Percentiles rank a stretch among this genome's conserved stretches.
These are phyloP conservation scores for Pandemis corylana DNA, from an alignment of 2,888 invertebrate species.

Conservation along the genomic window DNA sequence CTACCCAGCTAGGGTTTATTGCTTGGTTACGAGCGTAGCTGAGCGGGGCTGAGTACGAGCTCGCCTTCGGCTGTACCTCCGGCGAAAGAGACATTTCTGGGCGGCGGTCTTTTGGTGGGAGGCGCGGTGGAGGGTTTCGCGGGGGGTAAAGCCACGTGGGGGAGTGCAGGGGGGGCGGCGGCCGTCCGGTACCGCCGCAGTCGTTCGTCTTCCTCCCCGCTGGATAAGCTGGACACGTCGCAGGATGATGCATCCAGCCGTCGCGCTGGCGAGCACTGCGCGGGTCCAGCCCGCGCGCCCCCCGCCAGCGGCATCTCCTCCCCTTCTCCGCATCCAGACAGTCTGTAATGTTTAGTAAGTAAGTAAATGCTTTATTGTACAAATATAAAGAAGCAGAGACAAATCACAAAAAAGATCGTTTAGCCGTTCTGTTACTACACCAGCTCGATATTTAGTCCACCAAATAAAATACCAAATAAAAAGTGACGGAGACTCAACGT, in stretches of 20 bases:
- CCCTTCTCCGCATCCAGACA: constrained; percentile 77
- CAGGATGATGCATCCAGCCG: constrained; percentile 80
- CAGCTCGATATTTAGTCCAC: no score
- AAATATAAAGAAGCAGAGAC: no score
- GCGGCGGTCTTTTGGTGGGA: constrained; percentile 63
- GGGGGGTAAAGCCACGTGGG: constrained; percentile 46
- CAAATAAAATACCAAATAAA: no score
- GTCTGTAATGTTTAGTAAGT: constrained; percentile 60
- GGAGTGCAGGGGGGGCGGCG: constrained; percentile 48
- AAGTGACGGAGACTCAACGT: no score
- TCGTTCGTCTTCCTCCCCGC: constrained; percentile 82
- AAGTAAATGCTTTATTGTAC: no score
- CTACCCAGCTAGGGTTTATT: constrained; percentile 64
- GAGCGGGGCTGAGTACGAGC: constrained; percentile 87
- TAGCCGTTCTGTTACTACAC: not conserved
- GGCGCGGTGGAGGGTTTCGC: constrained; percentile 48
- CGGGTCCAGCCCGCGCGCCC: constrained; percentile 70
- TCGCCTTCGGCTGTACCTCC: constrained; percentile 77
- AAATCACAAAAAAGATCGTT: no score
- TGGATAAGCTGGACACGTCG: constrained; percentile 80
- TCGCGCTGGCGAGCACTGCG: constrained; percentile 79
- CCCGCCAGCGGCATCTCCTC: constrained; percentile 81
- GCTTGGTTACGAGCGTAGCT: constrained; percentile 84
- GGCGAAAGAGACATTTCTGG: constrained; percentile 82
- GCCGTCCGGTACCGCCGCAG: constrained; percentile 78